These are phyloP conservation scores for Mesoligia furuncula DNA, from an alignment of 2,888 invertebrate genomes.

Conservation along the genomic window DNA sequence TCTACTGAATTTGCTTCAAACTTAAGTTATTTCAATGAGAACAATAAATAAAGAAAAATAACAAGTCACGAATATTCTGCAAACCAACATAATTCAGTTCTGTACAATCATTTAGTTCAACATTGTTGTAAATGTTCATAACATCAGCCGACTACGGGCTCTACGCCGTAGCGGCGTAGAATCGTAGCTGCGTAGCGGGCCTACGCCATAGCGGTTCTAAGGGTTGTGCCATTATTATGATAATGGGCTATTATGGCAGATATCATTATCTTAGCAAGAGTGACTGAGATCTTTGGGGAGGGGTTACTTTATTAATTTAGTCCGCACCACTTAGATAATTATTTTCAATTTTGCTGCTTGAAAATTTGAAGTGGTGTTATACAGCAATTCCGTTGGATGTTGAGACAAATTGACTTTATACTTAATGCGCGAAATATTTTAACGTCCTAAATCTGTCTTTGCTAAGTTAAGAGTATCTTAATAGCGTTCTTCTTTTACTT, in stretches of 20 bases:
- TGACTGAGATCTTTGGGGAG: constrained; percentile 69
- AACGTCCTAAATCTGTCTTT: constrained; percentile 49
- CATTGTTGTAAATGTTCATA: constrained; percentile 52
- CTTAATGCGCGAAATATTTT: constrained; percentile 50
- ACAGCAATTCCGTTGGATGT: constrained; percentile 44
- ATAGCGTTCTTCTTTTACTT: constrained; percentile 33
- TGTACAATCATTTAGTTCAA: constrained; percentile 48
- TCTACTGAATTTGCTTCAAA: constrained; percentile 22
- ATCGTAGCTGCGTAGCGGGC: constrained; percentile 36
- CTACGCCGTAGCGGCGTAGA: constrained; percentile 40
- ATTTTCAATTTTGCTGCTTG: constrained; percentile 68
- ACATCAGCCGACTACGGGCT: constrained; percentile 28
- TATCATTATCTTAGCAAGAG: constrained; percentile 73
- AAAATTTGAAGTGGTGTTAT: constrained; percentile 62
- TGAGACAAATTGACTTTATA: constrained; percentile 59
- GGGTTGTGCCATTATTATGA: constrained; percentile 75
- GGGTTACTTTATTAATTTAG: constrained; percentile 77
- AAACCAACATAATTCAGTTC: constrained; percentile 52
- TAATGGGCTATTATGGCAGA: constrained; percentile 77
- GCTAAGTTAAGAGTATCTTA: constrained; percentile 35
- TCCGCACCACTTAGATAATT: constrained; percentile 60
- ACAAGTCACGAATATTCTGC: constrained; percentile 36
- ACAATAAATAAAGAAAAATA: constrained; percentile 50
- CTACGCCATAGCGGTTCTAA: constrained; percentile 67
- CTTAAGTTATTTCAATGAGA: constrained; percentile 24